Evolutionary conservation across 2,113 vertebrate species (phyloP).

Genomic region (Leptobrachium ailaonicum): DNA sequence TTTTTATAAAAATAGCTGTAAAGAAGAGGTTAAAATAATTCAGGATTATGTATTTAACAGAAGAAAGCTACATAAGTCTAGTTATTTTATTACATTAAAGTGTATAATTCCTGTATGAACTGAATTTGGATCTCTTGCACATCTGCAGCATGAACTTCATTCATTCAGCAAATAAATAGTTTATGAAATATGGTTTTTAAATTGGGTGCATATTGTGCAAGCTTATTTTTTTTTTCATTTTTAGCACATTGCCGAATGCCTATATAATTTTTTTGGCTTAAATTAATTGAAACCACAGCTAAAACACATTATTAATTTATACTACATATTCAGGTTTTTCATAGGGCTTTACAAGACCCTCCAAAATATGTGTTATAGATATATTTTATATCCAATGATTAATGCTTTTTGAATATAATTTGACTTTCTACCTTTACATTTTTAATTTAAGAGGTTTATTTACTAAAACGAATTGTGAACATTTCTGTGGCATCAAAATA

Average conservation of each 20-base stretch:
- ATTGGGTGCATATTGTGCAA: conserved; percentile 60
- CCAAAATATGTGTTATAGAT: conserved; percentile 58
- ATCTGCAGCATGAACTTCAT: conserved; percentile 59
- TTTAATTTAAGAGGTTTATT: not conserved
- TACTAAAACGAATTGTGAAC: no score
- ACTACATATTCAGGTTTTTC: conserved; percentile 61
- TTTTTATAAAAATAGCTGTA: no score
- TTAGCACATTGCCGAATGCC: conserved; percentile 62
- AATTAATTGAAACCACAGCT: conserved; percentile 62
- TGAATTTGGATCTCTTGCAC: conserved; percentile 61
- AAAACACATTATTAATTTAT: conserved; percentile 60
- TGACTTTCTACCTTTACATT: not conserved
- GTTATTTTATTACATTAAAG: no score
- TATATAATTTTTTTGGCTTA: conserved; percentile 57
- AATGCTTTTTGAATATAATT: not conserved
- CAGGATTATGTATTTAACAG: no score
- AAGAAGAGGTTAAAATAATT: no score
- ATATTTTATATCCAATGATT: conserved; percentile 22
- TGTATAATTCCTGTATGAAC: no score
- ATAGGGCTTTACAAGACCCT: conserved; percentile 60
- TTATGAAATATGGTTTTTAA: conserved; percentile 65
- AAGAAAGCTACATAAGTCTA: no score
- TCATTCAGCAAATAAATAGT: conserved; percentile 60
- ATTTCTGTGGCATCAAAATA: no score
- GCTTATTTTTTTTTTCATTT: conserved; percentile 56